Conservation (phyloP, 2,888 invertebrate genomes). For the Abrostola tripartita region DNA sequence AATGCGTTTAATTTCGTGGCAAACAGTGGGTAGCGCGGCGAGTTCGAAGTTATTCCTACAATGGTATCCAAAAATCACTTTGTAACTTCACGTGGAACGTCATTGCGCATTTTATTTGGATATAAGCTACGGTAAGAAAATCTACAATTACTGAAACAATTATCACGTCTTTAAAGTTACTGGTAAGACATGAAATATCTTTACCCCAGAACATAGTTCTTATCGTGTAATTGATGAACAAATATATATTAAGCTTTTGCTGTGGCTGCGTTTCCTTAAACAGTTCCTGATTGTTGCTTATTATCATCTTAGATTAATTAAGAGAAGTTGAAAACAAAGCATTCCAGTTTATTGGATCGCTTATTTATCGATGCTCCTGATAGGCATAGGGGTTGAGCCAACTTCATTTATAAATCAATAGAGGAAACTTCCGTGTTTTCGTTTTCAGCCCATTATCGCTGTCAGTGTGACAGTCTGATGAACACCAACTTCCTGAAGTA, state of each 20-base stretch:
- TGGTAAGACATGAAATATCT: too few species aligned
- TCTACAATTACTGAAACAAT: too few species aligned
- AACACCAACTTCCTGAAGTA: conserved; percentile 6
- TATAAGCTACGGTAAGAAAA: too few species aligned
- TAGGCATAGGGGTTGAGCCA: conserved; percentile 19
- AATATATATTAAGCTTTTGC: not conserved
- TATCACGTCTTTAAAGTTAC: too few species aligned
- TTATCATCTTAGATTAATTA: conserved; percentile 12
- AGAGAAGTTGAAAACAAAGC: conserved; percentile 21
- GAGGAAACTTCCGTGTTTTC: conserved; percentile 23
- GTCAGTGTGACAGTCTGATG: conserved; percentile 15
- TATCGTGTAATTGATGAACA: too few species aligned
- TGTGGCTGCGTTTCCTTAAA: not conserved
- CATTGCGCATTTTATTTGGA: too few species aligned
- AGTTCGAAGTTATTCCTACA: not conserved
- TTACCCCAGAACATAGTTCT: too few species aligned
- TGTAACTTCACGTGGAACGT: too few species aligned
- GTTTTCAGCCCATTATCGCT: conserved; percentile 11
- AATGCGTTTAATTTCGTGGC: not conserved
- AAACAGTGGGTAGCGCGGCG: not conserved
- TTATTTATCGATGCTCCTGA: conserved; percentile 18
- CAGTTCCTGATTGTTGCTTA: not conserved
- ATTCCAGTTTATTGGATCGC: conserved; percentile 7
- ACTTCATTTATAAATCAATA: conserved; percentile 39
- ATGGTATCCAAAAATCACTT: not conserved